Evolutionary conservation across 2,797 vertebrate genomes (phyloP).

Genomic region (Ptychadena robeensis): DNA sequence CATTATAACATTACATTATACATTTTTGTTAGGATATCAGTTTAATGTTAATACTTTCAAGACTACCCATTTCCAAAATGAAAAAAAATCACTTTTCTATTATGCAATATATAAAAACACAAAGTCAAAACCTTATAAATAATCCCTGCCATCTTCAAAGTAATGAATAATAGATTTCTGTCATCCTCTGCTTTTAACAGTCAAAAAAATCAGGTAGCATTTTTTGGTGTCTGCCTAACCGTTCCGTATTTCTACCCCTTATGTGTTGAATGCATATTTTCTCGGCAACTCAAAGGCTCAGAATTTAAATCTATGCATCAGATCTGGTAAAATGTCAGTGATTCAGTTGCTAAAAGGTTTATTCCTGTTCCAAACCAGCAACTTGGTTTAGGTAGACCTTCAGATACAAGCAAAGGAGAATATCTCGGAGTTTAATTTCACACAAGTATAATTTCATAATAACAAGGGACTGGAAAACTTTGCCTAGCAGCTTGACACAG

Average conservation of each 20-base stretch:
- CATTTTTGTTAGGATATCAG: no score
- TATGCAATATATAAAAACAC: neutral
- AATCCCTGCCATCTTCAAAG: neutral
- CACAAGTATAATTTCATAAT: conserved; percentile 70
- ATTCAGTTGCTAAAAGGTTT: conserved; percentile 45
- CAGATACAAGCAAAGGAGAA: conserved; percentile 24
- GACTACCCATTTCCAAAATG: neutral
- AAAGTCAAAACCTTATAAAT: conserved; percentile 4
- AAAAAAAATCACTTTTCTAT: neutral
- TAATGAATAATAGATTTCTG: conserved; percentile 38
- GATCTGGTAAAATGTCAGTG: conserved; percentile 37
- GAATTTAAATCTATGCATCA: conserved; percentile 38
- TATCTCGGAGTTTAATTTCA: conserved; percentile 79
- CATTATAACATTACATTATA: neutral
- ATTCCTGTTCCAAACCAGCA: conserved; percentile 48
- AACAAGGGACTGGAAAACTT: conserved; percentile 64
- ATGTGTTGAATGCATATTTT: conserved; percentile 36
- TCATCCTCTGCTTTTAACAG: conserved; percentile 14
- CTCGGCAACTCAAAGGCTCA: neutral
- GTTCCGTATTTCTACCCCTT: conserved; percentile 10
- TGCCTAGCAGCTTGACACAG: conserved; percentile 56
- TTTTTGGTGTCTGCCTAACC: conserved; percentile 8
- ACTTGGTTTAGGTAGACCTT: conserved; percentile 42
- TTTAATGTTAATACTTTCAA: no score
- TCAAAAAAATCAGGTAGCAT: conserved; percentile 6